Base-by-base conservation (phyloP, 2,113 vertebrate genomes). In the Petrocephalus zakoni region DNA sequence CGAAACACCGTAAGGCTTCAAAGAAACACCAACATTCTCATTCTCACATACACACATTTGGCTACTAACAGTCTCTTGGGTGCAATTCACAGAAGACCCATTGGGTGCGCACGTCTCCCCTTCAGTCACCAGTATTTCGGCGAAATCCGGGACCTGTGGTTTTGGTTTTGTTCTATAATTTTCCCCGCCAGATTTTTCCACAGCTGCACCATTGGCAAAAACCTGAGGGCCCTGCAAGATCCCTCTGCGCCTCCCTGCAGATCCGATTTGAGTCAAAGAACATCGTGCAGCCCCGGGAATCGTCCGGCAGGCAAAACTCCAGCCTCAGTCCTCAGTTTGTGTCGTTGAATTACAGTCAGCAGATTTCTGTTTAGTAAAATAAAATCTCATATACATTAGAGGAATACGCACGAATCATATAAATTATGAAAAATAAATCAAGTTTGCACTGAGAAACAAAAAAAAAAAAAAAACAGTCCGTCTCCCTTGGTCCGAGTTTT, bases 391-490 rank as follows among this genome's bases (percentile, higher is more conserved):
- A 84, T 58, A 90, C 55, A 17, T 91, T 89, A 17, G 90, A 91
- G 87, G 22, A 64, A 13, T 68, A 86, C 15, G 47, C 83, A 87
- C 52, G 82, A 47, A 87, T 29, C 49, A 61, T 72, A 91, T 58
- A 89, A 90, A 90, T 88, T 34, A 88, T 61, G 81, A 82, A 86
- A 89, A n/a, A 90, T 88, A 91, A 91, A 92, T 85, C 6, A 72
- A 90, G n/a, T 61, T 90, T 75, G 81, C 58, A 89, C 68, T 55
- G 86, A 64, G 61, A 85, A 84, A 87, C 88, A 89, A 88, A 86
- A 91, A 92, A 90, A 90, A 52, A 89, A 88, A 86, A 91, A 92
- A 90, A 90, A 52, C 61, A 88, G 64, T 87, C 51, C 90, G 90
- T 89, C 88, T 78, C 51, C 13, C 82, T 90, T 84, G 61, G 88